Conservation (phyloP, 2,888 invertebrate genomes). For the Ethmia dodecea region DNA sequence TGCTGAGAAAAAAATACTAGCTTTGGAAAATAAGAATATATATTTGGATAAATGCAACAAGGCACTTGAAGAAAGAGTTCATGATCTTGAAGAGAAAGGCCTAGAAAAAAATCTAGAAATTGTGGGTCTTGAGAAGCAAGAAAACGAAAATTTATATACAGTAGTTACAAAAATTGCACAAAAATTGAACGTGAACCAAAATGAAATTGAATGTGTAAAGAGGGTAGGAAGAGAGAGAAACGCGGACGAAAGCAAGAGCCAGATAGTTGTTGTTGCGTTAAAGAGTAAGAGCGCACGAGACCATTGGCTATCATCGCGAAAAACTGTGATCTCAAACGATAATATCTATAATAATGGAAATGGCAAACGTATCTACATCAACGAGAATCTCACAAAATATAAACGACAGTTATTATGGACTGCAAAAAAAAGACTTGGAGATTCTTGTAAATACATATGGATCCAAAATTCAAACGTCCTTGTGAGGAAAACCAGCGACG, state of each 20-base stretch:
- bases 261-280: not conserved
- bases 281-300: not conserved
- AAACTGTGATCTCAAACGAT: not conserved
- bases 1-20: no score
- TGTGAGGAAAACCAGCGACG: not conserved
- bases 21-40: no score
- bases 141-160: not conserved
- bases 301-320: not conserved
- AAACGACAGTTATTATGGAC: not conserved
- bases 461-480: not conserved
- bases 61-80: no score
- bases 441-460: not conserved
- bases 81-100: no score
- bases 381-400: constrained; percentile 1
- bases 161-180: not conserved
- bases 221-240: not conserved
- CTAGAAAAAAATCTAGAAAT: not conserved
- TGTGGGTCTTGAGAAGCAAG: not conserved
- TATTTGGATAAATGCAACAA: no score
- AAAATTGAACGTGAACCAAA: not conserved
- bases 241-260: not conserved
- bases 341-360: not conserved
- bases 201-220: not conserved
- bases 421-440: not conserved
- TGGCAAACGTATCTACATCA: not conserved